Percentiles rank a stretch among this genome's conserved stretches.
Evolutionary conservation across 2,113 vertebrate genomes (phyloP).

Genomic region (Pungitius pungitius): DNA sequence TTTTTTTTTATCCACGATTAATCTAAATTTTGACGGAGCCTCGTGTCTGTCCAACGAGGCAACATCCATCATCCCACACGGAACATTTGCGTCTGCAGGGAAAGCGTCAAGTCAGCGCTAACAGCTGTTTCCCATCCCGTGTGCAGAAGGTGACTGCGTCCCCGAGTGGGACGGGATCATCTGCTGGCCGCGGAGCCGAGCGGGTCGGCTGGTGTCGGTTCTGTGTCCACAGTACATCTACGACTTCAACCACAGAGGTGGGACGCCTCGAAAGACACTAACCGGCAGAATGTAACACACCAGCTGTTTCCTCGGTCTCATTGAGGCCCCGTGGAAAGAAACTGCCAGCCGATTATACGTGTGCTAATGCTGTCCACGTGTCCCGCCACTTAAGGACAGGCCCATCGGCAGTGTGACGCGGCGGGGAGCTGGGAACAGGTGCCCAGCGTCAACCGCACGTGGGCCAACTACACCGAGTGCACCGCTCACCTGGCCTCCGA

Average conservation of each 20-base stretch:
- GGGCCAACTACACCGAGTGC: constrained; percentile 94
- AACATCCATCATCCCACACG: too few species aligned
- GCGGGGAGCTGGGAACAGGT: constrained; percentile 86
- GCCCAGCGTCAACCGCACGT: constrained; percentile 86
- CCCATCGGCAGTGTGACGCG: constrained; percentile 85
- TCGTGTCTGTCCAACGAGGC: too few species aligned
- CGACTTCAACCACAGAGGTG: constrained; percentile 92
- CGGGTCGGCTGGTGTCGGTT: constrained; percentile 81
- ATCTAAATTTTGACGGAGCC: too few species aligned
- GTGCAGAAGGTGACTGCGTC: constrained; percentile 80
- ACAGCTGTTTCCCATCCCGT: constrained; percentile 23
- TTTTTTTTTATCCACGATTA: too few species aligned
- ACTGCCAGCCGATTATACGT: too few species aligned
- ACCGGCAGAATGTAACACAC: not conserved
- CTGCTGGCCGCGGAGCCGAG: constrained; percentile 86
- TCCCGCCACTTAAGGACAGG: constrained; percentile 76
- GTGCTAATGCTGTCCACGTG: not conserved
- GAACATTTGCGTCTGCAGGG: too few species aligned
- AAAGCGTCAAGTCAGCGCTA: not conserved
- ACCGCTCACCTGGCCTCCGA: constrained; percentile 83
- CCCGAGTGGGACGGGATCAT: constrained; percentile 92
- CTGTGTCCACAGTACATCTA: constrained; percentile 90
- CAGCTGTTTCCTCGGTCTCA: not conserved
- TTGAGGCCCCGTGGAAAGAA: not conserved
- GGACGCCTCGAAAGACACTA: not conserved